phyloP scores from a whole-genome alignment of 2,113 vertebrate species.

The Euleptes europaea region DNA sequence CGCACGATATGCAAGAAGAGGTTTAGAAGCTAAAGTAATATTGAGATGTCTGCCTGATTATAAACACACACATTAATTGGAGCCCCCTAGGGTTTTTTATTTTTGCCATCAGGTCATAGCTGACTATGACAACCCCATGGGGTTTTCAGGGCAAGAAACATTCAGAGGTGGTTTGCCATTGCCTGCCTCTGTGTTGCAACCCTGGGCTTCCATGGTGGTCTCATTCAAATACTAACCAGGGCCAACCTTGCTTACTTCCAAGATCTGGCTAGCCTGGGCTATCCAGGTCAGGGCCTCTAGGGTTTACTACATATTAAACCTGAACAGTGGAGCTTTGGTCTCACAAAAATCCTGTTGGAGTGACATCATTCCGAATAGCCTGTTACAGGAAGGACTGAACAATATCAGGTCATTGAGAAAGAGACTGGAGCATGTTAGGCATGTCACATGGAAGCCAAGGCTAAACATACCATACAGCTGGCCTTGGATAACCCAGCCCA shows the following conservation, averaged over 20 bases:
- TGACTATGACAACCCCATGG: too few relatives aligned
- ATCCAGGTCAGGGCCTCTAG: too few relatives aligned
- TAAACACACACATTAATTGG: background rate
- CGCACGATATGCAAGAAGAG: background rate
- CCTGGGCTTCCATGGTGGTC: too few relatives aligned
- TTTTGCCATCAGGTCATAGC: too few relatives aligned
- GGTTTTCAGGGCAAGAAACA: too few relatives aligned
- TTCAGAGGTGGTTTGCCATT: too few relatives aligned
- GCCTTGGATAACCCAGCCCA: background rate
- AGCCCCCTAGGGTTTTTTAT: too few relatives aligned
- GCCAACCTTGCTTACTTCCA: too few relatives aligned
- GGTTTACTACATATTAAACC: background rate
- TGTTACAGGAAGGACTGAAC: background rate
- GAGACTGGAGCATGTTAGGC: too few relatives aligned
- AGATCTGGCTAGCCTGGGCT: too few relatives aligned
- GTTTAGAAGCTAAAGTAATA: background rate
- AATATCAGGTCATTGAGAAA: background rate
- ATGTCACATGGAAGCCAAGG: background rate
- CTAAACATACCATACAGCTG: background rate
- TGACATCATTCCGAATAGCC: background rate
- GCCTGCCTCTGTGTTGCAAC: too few relatives aligned
- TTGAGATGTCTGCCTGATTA: background rate
- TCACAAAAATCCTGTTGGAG: background rate
- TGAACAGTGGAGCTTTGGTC: background rate
- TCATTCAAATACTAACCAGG: too few relatives aligned